Evolutionary conservation across 2,113 vertebrate genomes (phyloP).

Genomic region (Neopipo cinnamomea): DNA sequence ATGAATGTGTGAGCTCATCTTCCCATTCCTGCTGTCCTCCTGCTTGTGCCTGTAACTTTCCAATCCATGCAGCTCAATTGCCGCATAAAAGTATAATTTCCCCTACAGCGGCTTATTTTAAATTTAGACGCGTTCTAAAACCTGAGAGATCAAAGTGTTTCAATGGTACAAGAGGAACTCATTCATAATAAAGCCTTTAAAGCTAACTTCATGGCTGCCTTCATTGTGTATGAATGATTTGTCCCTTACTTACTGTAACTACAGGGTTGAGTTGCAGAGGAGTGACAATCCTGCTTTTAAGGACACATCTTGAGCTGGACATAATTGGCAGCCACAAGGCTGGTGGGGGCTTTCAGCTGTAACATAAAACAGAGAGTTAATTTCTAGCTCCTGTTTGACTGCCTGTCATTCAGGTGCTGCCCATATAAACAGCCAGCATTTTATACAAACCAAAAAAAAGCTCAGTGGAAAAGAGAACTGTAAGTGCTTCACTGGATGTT

Average conservation of each 20-base stretch:
- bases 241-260: rapidly evolving
- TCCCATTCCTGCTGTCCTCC: background rate
- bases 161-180: background rate
- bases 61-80: background rate
- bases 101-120: background rate
- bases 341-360: background rate
- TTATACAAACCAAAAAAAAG: background rate
- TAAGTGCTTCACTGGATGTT: background rate
- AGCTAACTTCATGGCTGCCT: background rate
- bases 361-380: background rate
- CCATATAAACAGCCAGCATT: background rate
- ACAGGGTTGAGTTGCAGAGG: background rate
- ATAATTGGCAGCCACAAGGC: background rate
- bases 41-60: background rate
- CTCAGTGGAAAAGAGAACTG: background rate
- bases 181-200: background rate
- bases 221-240: background rate
- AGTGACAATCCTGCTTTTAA: background rate
- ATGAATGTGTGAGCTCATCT: background rate
- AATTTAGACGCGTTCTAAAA: background rate
- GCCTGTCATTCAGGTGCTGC: background rate
- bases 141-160: background rate
- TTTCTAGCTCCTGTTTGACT: background rate
- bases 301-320: background rate
- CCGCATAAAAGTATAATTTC: background rate